Base-by-base conservation (phyloP, 2,797 vertebrate species). In the Hapalemur alaotrensis region DNA sequence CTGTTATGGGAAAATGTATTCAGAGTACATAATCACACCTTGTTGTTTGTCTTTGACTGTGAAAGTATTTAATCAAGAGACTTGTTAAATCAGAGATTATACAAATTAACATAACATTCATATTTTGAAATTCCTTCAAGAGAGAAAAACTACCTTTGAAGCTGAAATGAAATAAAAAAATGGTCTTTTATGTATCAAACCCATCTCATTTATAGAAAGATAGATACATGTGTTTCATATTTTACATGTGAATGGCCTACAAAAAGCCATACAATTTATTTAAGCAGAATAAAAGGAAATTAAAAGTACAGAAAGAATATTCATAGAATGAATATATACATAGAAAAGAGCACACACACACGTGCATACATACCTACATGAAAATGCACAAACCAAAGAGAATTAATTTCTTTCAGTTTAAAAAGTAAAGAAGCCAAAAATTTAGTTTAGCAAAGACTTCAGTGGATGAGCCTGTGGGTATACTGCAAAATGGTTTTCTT, bases 31-130 rank as follows among this genome's bases (percentile, higher is more conserved):
- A 95, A 97, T 96, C 67, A 93, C 18, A 83, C 46, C 41, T 46
- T 50, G 17, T 86, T 93, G 70, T 61, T 92, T 32, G 3, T 94
- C 79, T 95, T 95, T 81, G 67, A 89, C 73, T 84, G 30, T 95
- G 85, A 94, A 84, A 86, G 52, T 93, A 78, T 96, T 97, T 97
- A 97, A 97, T 98, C 93, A 97, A 95, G 96, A 91, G 82, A 78
- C 91, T 96, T 97, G 86, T 98, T 96, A 97, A 95, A 91, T 89
- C 80, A 63, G 54, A 96, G 59, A 52, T 96, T 89, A 86, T 20
- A 73, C n/a, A 87, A 94, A 94, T 91, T 94, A 89, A 89, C 76
- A 80, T 80, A 76, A 91, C 89, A 96, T 95, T 95, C 89, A 89
- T 87, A n/a, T 93, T 97, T 93, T 91, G 65, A 87, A 84, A 57